A percentile compares a stretch with the other conserved stretches of the same genome.
Evolutionary conservation across 2,888 invertebrate genomes (phyloP).

Genomic region (Campopleginae sp.): DNA sequence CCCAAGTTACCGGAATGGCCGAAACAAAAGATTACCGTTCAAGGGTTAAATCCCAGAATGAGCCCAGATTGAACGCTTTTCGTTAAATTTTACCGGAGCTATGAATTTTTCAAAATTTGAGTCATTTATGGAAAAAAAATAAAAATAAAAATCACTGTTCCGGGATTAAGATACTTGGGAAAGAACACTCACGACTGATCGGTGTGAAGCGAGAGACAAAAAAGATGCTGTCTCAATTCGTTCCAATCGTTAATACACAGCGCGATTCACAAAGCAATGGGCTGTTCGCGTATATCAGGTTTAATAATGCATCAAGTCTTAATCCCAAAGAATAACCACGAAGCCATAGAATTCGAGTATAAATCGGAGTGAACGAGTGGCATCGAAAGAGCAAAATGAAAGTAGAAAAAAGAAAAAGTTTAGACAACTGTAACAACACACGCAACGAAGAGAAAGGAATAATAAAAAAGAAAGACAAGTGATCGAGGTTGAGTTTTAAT

Average conservation of each 20-base stretch:
- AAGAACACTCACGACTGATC: neutral
- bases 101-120: too few species aligned
- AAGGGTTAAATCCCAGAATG: too few species aligned
- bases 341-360: conserved; percentile 37
- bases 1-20: too few species aligned
- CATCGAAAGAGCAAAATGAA: conserved; percentile 66
- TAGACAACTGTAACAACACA: conserved; percentile 83
- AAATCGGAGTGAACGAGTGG: conserved; percentile 49
- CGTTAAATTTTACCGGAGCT: too few species aligned
- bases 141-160: too few species aligned
- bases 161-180: too few species aligned
- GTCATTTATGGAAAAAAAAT: too few species aligned
- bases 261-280: neutral
- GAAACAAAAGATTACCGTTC: too few species aligned
- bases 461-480: conserved; percentile 47
- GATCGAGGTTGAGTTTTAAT: conserved; percentile 64
- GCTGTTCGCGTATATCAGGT: conserved; percentile 72
- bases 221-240: conserved; percentile 3
- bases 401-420: conserved; percentile 40
- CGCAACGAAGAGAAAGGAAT: conserved; percentile 48
- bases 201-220: neutral
- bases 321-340: conserved; percentile 81
- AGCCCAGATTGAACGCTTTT: too few species aligned
- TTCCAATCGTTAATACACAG: neutral
- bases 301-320: conserved; percentile 80